phyloP scores from a whole-genome alignment of 2,797 vertebrate genomes.

The Pelobates cultripes region DNA sequence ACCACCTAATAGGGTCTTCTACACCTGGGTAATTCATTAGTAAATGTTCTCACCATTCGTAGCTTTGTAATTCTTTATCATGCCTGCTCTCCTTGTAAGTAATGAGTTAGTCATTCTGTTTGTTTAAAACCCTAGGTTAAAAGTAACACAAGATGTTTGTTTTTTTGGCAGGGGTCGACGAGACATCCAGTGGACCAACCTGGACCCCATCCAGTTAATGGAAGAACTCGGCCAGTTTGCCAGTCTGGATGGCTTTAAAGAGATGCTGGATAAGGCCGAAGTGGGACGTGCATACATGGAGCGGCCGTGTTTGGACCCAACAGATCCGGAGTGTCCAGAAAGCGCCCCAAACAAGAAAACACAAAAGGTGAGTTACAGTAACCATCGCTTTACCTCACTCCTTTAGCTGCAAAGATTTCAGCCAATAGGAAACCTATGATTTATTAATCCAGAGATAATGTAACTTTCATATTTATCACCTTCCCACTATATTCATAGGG shows the following conservation, averaged over 20 bases:
- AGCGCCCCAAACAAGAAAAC: constrained; percentile 90
- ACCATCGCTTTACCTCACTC: background rate
- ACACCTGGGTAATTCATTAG: no score
- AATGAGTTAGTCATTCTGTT: background rate
- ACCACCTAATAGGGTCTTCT: no score
- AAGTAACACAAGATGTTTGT: background rate
- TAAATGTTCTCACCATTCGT: no score
- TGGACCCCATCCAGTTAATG: constrained; percentile 93
- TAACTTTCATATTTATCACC: no score
- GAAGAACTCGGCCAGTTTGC: constrained; percentile 94
- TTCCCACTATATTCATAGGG: no score
- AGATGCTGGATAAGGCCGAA: constrained; percentile 96
- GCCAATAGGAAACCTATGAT: no score
- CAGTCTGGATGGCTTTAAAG: constrained; percentile 91
- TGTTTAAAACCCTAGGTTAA: background rate
- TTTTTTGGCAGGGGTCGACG: constrained; percentile 82
- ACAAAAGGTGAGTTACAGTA: constrained; percentile 76
- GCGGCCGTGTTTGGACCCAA: constrained; percentile 88
- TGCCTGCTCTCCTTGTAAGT: no score
- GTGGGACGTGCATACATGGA: constrained; percentile 95
- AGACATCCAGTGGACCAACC: constrained; percentile 97
- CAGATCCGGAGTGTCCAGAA: constrained; percentile 86
- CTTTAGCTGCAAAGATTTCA: background rate
- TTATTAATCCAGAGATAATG: no score
- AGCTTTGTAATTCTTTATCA: no score